phyloP scores from a whole-genome alignment of 2,113 vertebrate genomes.

The Apeltes quadracus region DNA sequence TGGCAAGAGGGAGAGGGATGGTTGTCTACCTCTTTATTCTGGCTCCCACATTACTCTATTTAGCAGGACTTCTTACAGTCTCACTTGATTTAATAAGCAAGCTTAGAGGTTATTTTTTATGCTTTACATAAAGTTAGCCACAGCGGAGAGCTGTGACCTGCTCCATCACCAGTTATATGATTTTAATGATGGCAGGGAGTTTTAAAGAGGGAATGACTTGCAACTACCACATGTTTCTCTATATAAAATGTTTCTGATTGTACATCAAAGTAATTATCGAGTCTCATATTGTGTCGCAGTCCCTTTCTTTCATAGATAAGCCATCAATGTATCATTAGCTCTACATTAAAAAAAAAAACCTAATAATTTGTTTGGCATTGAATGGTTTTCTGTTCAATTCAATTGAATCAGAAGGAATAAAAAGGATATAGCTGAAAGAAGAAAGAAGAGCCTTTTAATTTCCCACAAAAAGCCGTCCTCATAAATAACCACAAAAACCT shows the following conservation, averaged over 20 bases:
- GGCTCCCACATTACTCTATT: constrained; percentile 3
- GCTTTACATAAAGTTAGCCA: constrained; percentile 18
- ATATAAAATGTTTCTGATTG: constrained; percentile 56
- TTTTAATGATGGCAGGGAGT: constrained; percentile 47
- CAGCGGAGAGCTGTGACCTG: constrained; percentile 29
- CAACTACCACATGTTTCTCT: constrained; percentile 42
- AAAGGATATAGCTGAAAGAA: constrained; percentile 47
- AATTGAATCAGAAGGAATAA: constrained; percentile 45
- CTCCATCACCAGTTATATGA: constrained; percentile 21
- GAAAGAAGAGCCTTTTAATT: constrained; percentile 43
- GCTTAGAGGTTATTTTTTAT: not conserved
- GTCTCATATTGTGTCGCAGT: constrained; percentile 45
- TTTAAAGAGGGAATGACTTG: constrained; percentile 51
- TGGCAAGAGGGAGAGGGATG: too few species aligned
- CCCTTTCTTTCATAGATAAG: constrained; percentile 51
- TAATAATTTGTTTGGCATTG: constrained; percentile 56
- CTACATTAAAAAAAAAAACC: constrained; percentile 58
- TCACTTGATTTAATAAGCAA: constrained; percentile 9
- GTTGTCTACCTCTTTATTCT: constrained; percentile 3
- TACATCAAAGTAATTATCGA: constrained; percentile 63
- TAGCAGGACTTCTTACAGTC: not conserved
- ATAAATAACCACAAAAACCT: constrained; percentile 35
- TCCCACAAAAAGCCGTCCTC: constrained; percentile 38
- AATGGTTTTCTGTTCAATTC: constrained; percentile 45
- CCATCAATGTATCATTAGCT: constrained; percentile 51